Evolutionary conservation across 2,797 vertebrate genomes (phyloP), one percentile per base, ranked within the genome.

Genomic region (Pempheris klunzingeri): DNA sequence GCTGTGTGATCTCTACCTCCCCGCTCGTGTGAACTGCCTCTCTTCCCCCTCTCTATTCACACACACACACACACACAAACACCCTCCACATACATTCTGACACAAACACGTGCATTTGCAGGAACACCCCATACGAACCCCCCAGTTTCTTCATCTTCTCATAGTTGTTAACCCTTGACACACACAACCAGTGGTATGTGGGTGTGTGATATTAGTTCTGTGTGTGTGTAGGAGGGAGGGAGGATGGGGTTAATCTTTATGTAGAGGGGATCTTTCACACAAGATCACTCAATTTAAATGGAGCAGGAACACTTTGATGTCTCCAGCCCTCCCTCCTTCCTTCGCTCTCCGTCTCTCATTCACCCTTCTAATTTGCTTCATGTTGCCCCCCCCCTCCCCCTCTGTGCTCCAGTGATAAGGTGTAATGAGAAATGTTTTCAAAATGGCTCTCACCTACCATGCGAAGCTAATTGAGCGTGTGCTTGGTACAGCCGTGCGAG

Each of bases 391-490:
- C 81, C 88, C 71, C 84, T 77, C 83, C 88, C 86, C 81, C 88
- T 73, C 84, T 77, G 88, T 17, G 83, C 74, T 84, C 77, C 78
- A 5, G 84, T 46, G 92, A 94, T 94, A 93, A 93, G 91, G 92
- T 92, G 92, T 91, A 93, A 93, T 93, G 91, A 91, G 92, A 92
- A 92, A 89, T 88, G 89, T 91, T 92, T 92, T 86, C 74, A 80
- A 80, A 87, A 86, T 59, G 74, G 76, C 81, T 89, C 85, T 87
- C 86, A 91, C 91, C 87, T 89, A 87, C 83, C 84, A 81, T 71
- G 85, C 50, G 22, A 67, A 38, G 69, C 71, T 90, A 91, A 91
- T 85, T 86, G 89, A 81, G 82, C 11, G 15, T 47, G 74, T 67
- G 59, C 57, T 53, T 57, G 84, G 82, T 66, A 53, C 62, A 49